These are phyloP conservation scores for Hydrozoanthus gracilis DNA, from an alignment of 92 coral and sea anemone species.

Conservation along the genomic window DNA sequence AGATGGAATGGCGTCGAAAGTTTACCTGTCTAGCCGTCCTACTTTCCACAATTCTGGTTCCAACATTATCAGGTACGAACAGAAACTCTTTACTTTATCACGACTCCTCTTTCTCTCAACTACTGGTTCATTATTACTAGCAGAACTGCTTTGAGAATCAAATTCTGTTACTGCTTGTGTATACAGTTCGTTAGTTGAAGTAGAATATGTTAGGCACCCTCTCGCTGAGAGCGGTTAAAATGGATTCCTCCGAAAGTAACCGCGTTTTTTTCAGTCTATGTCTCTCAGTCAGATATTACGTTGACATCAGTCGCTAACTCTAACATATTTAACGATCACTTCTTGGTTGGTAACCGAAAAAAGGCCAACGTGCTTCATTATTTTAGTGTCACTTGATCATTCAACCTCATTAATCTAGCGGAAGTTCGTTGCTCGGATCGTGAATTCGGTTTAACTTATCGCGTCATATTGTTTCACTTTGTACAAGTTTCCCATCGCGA, in stretches of 20 bases:
- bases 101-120: background rate
- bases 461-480: background rate
- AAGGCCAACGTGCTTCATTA: background rate
- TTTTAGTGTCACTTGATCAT: constrained; percentile 18
- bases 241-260: constrained; percentile 10
- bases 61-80: background rate
- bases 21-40: background rate
- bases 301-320: background rate
- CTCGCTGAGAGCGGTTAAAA: background rate
- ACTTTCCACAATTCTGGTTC: background rate
- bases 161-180: background rate
- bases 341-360: background rate
- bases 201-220: background rate
- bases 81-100: too few relatives aligned
- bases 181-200: background rate
- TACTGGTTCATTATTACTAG: too few relatives aligned
- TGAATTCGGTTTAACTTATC: background rate
- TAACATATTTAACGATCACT: background rate
- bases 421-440: background rate
- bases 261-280: background rate
- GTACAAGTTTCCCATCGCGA: background rate
- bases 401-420: background rate
- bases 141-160: too few relatives aligned
- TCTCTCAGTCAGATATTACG: background rate
- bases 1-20: background rate